Conservation (phyloP, 2,113 vertebrate species). For the Xenopus tropicalis region UCB_Xtro_10.0 CM004448.2:62328001-62328500, state of each 20-base stretch:
- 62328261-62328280: constrained; percentile 70
- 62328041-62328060: no score
- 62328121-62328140: not conserved
- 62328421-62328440: no score
- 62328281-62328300: constrained; percentile 70
- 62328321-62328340: constrained; percentile 74
- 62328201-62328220: constrained; percentile 53
- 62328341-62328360: constrained; percentile 57
- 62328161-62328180: constrained; percentile 59
- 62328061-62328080: no score
- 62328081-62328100: no score
- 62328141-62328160: not conserved
- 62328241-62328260: constrained; percentile 63
- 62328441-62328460: no score
- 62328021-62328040: no score
- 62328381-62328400: not conserved
- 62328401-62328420: not conserved
- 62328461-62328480: no score
- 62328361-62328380: constrained; percentile 64
- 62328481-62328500: no score
- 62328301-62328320: constrained; percentile 71
- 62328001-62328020: no score
- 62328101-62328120: not conserved
- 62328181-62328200: constrained; percentile 58
- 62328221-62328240: constrained; percentile 49